Conservation (phyloP, 2,888 invertebrate genomes). For the Abrostola tripartita region DNA sequence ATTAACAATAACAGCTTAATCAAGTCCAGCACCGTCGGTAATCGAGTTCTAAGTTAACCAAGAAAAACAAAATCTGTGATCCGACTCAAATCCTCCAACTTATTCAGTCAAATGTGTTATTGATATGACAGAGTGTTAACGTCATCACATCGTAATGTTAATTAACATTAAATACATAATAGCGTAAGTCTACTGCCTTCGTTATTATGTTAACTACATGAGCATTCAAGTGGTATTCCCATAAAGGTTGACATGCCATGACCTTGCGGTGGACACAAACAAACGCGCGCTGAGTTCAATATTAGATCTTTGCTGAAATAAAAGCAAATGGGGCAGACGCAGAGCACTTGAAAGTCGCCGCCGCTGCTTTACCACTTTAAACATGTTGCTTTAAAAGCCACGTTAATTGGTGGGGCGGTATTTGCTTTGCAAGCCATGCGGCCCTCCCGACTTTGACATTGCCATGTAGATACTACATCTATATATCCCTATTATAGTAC, state of each 20-base stretch:
- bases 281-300: constrained; percentile 54
- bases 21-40: background rate
- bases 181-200: too few species aligned
- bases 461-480: constrained; percentile 37
- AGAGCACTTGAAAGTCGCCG: constrained; percentile 76
- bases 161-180: too few species aligned
- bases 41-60: background rate
- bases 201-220: constrained; percentile 13
- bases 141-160: too few species aligned
- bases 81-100: too few species aligned
- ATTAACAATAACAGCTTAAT: constrained; percentile 43
- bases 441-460: constrained; percentile 51
- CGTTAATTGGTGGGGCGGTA: constrained; percentile 80
- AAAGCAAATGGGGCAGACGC: constrained; percentile 66
- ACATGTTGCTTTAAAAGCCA: constrained; percentile 74
- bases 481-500: constrained; percentile 24
- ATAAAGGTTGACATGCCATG: constrained; percentile 25
- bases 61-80: too few species aligned
- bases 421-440: constrained; percentile 67
- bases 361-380: constrained; percentile 68
- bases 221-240: constrained; percentile 21
- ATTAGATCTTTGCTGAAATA: constrained; percentile 75
- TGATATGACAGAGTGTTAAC: too few species aligned
- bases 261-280: constrained; percentile 51
- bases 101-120: too few species aligned